These are phyloP conservation scores for Hafferia zeledoni DNA, from an alignment of 2,797 vertebrate genomes.

Conservation along the genomic window DNA sequence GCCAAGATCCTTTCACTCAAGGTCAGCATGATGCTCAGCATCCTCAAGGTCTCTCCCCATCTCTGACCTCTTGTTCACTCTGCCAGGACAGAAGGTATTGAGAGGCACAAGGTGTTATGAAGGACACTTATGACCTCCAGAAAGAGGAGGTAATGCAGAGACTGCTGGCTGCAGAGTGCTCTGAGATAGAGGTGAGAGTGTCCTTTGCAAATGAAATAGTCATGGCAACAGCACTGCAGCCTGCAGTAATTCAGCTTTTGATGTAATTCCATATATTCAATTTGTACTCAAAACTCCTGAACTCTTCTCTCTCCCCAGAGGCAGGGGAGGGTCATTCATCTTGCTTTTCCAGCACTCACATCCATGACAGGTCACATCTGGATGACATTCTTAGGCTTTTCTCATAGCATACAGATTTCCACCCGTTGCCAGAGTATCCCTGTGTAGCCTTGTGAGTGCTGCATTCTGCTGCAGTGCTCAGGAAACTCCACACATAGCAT, in stretches of 20 bases:
- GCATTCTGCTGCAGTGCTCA: background rate
- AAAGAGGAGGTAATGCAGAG: background rate
- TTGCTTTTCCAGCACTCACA: background rate
- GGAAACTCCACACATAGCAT: fast-evolving
- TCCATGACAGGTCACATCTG: background rate
- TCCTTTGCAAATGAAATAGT: background rate
- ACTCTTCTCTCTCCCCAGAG: background rate
- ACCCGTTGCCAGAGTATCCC: background rate
- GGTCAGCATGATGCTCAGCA: background rate
- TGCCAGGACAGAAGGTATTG: fast-evolving
- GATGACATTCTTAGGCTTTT: background rate
- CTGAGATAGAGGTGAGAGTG: background rate
- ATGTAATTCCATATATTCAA: background rate
- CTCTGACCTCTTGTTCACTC: background rate
- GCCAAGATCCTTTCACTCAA: background rate
- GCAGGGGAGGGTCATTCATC: fast-evolving
- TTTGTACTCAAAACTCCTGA: background rate
- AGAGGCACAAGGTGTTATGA: background rate
- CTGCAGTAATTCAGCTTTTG: background rate
- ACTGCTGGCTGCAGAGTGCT: background rate
- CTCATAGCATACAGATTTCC: background rate
- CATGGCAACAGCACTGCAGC: background rate
- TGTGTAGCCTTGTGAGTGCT: background rate
- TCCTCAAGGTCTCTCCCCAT: fast-evolving
- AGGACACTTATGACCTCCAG: background rate